phyloP scores from a whole-genome alignment of 2,113 vertebrate genomes.

The Actenoides hombroni region DNA sequence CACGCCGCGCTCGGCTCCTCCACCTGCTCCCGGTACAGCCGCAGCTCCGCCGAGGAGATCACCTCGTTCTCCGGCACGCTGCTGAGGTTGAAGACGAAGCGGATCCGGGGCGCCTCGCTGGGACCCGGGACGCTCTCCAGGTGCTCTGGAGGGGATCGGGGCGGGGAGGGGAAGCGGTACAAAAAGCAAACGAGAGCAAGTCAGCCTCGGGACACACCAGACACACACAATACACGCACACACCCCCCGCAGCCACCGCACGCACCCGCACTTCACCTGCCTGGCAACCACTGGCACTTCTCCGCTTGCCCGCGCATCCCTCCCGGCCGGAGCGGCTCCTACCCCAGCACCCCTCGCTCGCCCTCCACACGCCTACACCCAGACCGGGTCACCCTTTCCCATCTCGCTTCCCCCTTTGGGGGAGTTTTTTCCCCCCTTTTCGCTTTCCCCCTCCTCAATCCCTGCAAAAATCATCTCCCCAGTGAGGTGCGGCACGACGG shows the following conservation, averaged over 20 bases:
- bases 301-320: background rate
- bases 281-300: background rate
- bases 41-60: conserved; percentile 92
- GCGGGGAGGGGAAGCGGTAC: background rate
- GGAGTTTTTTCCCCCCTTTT: background rate
- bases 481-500: conserved; percentile 2
- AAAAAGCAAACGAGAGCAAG: background rate
- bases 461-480: background rate
- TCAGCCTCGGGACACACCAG: background rate
- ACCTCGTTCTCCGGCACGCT: conserved; percentile 94
- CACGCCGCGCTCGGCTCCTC: conserved; percentile 70
- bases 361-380: background rate
- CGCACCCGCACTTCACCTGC: background rate
- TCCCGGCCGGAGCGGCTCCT: background rate
- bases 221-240: background rate
- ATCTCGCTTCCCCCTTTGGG: background rate
- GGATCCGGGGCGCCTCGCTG: conserved; percentile 73
- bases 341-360: background rate
- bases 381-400: background rate
- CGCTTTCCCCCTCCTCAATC: fast-evolving
- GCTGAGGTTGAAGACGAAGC: conserved; percentile 97
- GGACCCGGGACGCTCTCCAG: conserved; percentile 85
- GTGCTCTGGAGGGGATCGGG: conserved; percentile 79
- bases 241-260: background rate
- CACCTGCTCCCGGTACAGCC: conserved; percentile 90